Base-by-base conservation (phyloP, 1,140 invertebrate species). In the Euschistus heros region DNA sequence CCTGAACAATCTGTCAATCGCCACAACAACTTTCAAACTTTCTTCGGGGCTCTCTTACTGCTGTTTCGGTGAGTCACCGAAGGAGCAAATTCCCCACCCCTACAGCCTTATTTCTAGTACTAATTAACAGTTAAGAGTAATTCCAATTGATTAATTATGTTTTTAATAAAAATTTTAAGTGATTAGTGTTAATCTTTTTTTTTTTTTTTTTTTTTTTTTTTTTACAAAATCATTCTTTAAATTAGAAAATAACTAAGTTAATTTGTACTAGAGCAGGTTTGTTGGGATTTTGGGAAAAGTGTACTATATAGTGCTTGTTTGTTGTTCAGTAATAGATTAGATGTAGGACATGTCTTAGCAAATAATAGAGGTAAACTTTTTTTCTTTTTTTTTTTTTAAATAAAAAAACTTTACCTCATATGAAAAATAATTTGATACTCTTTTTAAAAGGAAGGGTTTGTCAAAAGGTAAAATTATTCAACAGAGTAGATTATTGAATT, bases 21-120 rank as follows among this genome's bases (percentile, higher is more conserved):
- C 70, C 94, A 97, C 84, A 97, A 96, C 85, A 97, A 97, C 84
- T 97, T 97, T 85, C 87, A 92, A 78, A 87, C 88, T 72, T 97
- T 97, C 83, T 87, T 92, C 80, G 87, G 90, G 76, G 88, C 90
- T 75, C 82, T 97, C 73, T 88, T 96, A 80, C 85, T 97, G 72
- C 84, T 97, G 72, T 97, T 97, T 84, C 91, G 93, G 85, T 97
- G 90, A 91, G 84, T 85, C 46, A 47, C 57, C 54, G 65, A 62
- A 54, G 60, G 60, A 57, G 44, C 59, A 18, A 20, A 22, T 18
- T 24, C 30, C 59, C 17, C 42, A 18, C 15, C 59, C 30, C 59
- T 61, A 33, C 30, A 42, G 14, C 33, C 30, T 18, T 15, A 37
- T 42, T 17, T 61, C 59, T 33, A 37, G 26, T 61, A 42, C 59